Evolutionary conservation across 2,113 vertebrate genomes (phyloP).

Genomic region (Cercopithecus mona): DNA sequence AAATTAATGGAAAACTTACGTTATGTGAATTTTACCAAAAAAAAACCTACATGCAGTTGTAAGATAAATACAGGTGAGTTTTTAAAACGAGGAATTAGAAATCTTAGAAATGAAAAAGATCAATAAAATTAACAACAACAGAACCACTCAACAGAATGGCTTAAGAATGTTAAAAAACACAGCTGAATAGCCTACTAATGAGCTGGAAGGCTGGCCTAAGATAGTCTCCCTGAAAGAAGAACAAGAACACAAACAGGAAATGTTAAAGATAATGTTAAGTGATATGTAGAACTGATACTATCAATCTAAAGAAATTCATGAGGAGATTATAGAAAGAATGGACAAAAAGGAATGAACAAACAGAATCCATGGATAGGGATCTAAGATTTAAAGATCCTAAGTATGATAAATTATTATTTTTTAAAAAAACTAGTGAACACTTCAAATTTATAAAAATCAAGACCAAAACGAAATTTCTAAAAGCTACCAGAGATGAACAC

Average conservation of each 20-base stretch:
- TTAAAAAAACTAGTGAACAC: not conserved
- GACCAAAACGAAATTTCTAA: slow-evolving; percentile 10
- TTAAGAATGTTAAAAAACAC: not conserved
- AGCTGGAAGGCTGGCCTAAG: not conserved
- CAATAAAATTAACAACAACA: not conserved
- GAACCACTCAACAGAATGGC: not conserved
- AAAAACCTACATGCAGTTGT: not conserved
- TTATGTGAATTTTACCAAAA: not conserved
- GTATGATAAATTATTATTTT: not conserved
- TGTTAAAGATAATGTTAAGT: not conserved
- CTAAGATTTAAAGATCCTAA: not conserved
- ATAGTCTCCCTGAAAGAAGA: not conserved
- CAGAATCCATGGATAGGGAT: not conserved
- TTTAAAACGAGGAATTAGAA: not conserved
- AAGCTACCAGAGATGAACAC: not conserved
- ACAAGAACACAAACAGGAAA: not conserved
- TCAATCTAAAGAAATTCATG: not conserved
- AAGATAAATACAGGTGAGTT: not conserved
- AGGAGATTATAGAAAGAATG: not conserved
- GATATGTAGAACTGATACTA: not conserved
- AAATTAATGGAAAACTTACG: not conserved
- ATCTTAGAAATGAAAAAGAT: not conserved
- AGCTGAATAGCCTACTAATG: not conserved
- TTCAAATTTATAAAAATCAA: not conserved
- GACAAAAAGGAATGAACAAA: not conserved